Evolutionary conservation across 2,888 invertebrate species (phyloP).

Genomic region (Aporophyla nigra): DNA sequence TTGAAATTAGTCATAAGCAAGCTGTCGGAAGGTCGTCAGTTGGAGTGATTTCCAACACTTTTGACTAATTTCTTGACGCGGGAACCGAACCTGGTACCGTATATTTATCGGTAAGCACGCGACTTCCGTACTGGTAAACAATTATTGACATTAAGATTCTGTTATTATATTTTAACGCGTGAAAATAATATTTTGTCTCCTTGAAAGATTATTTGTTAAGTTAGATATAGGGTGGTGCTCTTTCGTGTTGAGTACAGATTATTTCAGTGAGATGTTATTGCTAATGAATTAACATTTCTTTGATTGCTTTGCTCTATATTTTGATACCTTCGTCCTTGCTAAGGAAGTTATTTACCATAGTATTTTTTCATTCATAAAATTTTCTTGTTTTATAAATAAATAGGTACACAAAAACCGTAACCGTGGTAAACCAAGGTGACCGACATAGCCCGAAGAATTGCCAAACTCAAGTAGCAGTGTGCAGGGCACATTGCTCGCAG

Average conservation of each 20-base stretch:
- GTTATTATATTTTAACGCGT: constrained; percentile 66
- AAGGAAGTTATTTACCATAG: background rate
- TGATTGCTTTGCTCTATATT: background rate
- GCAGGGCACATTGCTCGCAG: too few species aligned
- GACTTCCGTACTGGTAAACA: constrained; percentile 77
- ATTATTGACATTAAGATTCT: constrained; percentile 74
- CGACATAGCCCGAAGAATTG: too few species aligned
- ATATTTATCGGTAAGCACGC: constrained; percentile 79
- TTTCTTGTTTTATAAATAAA: too few species aligned
- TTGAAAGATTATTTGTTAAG: constrained; percentile 36
- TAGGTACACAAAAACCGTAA: too few species aligned
- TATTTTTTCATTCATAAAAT: too few species aligned
- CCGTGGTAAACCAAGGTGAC: too few species aligned
- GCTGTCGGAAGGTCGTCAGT: constrained; percentile 68
- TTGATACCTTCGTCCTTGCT: too few species aligned
- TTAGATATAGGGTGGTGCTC: constrained; percentile 20
- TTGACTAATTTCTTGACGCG: constrained; percentile 64
- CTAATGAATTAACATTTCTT: background rate
- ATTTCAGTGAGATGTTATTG: background rate
- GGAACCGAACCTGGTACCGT: constrained; percentile 72
- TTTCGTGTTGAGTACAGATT: background rate
- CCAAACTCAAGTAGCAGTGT: too few species aligned
- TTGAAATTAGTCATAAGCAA: constrained; percentile 70
- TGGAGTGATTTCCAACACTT: constrained; percentile 67
- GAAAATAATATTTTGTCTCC: constrained; percentile 59